Conservation (phyloP, 2,113 vertebrate genomes). For the Carlito syrichta region DNA sequence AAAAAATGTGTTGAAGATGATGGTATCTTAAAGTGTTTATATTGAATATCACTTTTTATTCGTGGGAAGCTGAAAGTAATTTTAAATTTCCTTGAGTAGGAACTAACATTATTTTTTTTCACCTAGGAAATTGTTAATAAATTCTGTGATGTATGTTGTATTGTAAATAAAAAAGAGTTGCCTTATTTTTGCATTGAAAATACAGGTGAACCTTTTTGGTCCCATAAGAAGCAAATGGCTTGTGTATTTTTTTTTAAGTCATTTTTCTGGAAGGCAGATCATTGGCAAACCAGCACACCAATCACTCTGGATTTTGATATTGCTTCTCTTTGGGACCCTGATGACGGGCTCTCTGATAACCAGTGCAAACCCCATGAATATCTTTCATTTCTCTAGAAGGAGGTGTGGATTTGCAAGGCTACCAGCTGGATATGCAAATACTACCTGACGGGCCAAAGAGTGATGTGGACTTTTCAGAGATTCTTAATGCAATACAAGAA, state of each 20-base stretch:
- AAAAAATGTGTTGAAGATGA: too few relatives aligned
- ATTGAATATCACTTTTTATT: neutral
- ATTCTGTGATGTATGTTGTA: neutral
- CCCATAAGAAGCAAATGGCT: neutral
- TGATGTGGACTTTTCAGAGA: slow-evolving; percentile 88
- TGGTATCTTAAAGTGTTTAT: neutral
- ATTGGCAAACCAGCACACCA: slow-evolving; percentile 21
- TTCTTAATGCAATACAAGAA: slow-evolving; percentile 89
- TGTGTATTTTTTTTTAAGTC: neutral
- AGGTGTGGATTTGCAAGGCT: slow-evolving; percentile 85
- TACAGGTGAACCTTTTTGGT: neutral
- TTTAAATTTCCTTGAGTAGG: neutral
- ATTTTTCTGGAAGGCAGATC: neutral
- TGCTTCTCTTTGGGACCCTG: slow-evolving; percentile 60
- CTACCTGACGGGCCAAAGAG: slow-evolving; percentile 82
- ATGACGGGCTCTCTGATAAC: slow-evolving; percentile 67
- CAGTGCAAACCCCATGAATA: slow-evolving; percentile 79
- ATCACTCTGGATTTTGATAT: slow-evolving; percentile 52
- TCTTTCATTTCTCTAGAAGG: slow-evolving; percentile 87
- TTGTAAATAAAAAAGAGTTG: neutral
- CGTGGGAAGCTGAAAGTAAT: slow-evolving; percentile 3
- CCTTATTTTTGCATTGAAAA: slow-evolving; percentile 33
- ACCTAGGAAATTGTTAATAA: slow-evolving; percentile 19
- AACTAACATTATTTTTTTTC: neutral
- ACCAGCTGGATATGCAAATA: slow-evolving; percentile 82